Base-by-base conservation (phyloP, 2,888 invertebrate species). In the Andrena bucephala region DNA sequence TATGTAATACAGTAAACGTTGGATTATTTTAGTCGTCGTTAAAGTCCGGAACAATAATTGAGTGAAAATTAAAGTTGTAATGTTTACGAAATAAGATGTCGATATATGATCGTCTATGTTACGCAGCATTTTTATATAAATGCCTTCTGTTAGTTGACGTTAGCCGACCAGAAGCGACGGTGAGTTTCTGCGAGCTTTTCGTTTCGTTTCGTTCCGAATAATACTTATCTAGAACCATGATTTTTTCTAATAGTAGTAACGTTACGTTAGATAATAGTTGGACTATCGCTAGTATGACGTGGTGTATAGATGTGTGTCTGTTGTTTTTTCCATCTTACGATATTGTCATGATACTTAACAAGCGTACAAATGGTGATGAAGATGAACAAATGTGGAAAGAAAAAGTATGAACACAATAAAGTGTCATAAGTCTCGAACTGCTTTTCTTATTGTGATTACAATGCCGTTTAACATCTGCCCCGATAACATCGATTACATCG, bases 271-370 rank as follows among this genome's bases (percentile, higher is more conserved):
- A 54, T 50, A 50, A 50, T 29, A 69, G 36, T 16, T 8, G 1
- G 10, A 62, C 13, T 24, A 54, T 24, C 57, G 24, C 24, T 36
- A 36, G 36, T 52, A 60, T 42, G 20, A 57, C 24, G 10, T 42
- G 42, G 42, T 42, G 31, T 27, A 52, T 52, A 31, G 31, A 67
- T 57, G 24, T 72, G 54, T 69, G 57, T 63, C 36, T 52, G 59
- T 52, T 52, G 62, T 70, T 79, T 80, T 80, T 73, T 57, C 33
- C 48, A 63, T 63, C 63, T 66, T 33, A 54, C 31, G 24, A 68
- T 20, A 67, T 36, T 68, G 24, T 54, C 42, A 54, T 76, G 31
- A 8, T 52, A 72, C 24, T 62, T 54, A 33, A n/a, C 10, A 33
- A 52, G 27, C 48, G 57, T 68, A 20, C 16, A 36, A 60, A 5